These are phyloP conservation scores for Lepidocolaptes lacrymiger DNA, from an alignment of 2,797 vertebrate genomes.

Conservation along the genomic window DNA sequence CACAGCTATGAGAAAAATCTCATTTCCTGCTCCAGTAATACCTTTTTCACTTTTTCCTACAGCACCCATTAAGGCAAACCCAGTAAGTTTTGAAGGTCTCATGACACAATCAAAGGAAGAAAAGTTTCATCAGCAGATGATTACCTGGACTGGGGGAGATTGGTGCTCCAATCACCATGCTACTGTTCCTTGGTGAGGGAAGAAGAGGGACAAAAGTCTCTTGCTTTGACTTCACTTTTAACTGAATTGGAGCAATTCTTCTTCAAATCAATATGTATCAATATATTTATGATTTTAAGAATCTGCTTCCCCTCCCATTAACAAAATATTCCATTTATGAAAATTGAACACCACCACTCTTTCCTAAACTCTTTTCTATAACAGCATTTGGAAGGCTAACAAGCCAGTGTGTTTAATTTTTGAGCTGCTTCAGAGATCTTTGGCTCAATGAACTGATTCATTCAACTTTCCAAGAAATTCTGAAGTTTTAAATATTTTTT, in stretches of 20 bases:
- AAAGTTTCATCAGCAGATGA: background rate
- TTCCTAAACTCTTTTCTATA: background rate
- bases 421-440: background rate
- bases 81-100: background rate
- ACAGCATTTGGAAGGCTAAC: background rate
- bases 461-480: background rate
- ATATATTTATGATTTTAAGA: background rate
- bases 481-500: background rate
- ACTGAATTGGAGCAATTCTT: background rate
- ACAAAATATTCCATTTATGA: background rate
- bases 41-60: background rate
- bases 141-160: background rate
- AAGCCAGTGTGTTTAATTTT: background rate
- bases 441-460: background rate
- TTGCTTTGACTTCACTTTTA: background rate
- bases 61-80: background rate
- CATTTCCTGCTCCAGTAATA: background rate
- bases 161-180: accelerated
- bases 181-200: accelerated
- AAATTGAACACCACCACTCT: background rate
- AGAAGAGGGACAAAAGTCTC: background rate
- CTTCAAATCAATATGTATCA: background rate
- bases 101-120: background rate
- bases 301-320: background rate
- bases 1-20: background rate